Base-by-base conservation (phyloP, 2,113 vertebrate species). In the Naja naja region DNA sequence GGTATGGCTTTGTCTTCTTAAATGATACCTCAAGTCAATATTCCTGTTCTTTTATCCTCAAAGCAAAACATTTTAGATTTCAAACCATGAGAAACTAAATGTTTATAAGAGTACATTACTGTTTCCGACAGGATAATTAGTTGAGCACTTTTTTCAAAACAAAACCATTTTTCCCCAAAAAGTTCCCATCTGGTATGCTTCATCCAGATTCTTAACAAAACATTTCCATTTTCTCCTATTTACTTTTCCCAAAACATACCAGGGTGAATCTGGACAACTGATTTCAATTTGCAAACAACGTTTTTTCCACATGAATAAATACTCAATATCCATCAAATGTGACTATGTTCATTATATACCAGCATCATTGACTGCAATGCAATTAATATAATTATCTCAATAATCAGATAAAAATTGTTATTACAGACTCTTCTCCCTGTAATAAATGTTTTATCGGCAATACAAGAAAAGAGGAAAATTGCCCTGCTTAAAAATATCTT, bases 311-410 rank as follows among this genome's bases (percentile, higher is more conserved):
- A 30, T 64, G 93, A 95, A 96, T 58, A 97, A 97, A 94, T 87
- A 92, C 93, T 89, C 93, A 91, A 90, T 92, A 91, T 45, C 88
- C 94, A 92, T 95, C 93, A 95, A 91, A 34, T 88, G 27, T 92
- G 0, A 0, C 60, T 86, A 92, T 94, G 88, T 52, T 91, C 94
- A 93, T 27, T 92, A 95, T 95, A 93, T 94, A 96, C 95, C 92
- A 97, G 92, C 0, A 14, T 90, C 95, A 81, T 92, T 94, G 87
- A 94, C 91, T 96, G 91, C 91, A 96, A 96, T 90, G 91, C 93
- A 94, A 95, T 96, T 97, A 97, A 95, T 94, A 94, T 93, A 93
- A 94, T 96, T 96, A 97, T 95, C 96, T 95, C 90, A 95, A 92
- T 95, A 96, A 95, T 64, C 94, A 39, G 64, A 89, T 95, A 89